Conservation (phyloP, 2,113 vertebrate genomes). For the Columba livia region DNA sequence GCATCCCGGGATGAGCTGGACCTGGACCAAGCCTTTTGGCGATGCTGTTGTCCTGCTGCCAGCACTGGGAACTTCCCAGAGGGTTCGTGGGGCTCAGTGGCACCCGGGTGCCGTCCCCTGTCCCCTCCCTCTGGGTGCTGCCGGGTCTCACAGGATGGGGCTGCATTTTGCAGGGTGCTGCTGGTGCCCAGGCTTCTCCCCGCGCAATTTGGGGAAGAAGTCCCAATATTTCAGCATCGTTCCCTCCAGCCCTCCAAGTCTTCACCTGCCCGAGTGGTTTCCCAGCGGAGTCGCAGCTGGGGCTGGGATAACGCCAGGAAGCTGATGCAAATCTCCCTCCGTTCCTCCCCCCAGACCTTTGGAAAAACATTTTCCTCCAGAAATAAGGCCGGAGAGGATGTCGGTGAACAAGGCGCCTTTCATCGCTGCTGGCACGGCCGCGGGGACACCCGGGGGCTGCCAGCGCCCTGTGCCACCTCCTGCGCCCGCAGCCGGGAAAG, state of each 20-base stretch:
- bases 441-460: not conserved
- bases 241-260: not conserved
- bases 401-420: constrained; percentile 30
- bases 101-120: rapidly evolving
- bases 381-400: not conserved
- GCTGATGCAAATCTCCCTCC: not conserved
- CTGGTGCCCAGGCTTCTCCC: not conserved
- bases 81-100: rapidly evolving
- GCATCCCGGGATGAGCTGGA: not conserved
- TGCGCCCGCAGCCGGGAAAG: not conserved
- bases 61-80: rapidly evolving
- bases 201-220: not conserved
- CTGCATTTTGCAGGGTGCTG: rapidly evolving
- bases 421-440: not conserved
- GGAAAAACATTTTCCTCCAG: constrained; percentile 31
- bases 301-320: not conserved
- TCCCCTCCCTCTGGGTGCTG: not conserved
- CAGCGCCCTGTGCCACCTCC: not conserved
- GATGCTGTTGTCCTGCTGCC: rapidly evolving
- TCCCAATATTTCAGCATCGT: rapidly evolving
- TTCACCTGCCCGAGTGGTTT: not conserved
- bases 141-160: not conserved
- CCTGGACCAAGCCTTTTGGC: not conserved
- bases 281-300: rapidly evolving
- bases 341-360: not conserved